Evolutionary conservation across 2,113 vertebrate genomes (phyloP).

Genomic region (Microtus richardsoni): DNA sequence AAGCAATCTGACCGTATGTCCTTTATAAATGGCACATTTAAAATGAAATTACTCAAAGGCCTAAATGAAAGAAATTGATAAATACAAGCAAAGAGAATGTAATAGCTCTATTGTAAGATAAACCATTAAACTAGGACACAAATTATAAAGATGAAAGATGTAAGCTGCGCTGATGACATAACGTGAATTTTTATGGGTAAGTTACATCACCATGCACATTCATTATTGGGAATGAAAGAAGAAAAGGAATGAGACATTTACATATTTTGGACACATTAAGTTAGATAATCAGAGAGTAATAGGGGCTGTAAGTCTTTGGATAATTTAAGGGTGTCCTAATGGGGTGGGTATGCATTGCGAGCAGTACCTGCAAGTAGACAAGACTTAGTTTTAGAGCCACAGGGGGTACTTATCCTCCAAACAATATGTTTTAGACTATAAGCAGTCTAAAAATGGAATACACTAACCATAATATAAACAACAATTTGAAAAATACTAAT

Average conservation of each 20-base stretch:
- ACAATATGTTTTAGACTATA: background rate
- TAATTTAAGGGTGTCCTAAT: background rate
- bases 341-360: background rate
- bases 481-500: background rate
- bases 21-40: constrained; percentile 24
- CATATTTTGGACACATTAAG: background rate
- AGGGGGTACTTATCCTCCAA: background rate
- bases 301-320: background rate
- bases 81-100: background rate
- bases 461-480: background rate
- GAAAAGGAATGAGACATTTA: background rate
- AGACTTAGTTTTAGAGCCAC: background rate
- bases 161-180: background rate
- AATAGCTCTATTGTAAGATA: background rate
- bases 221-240: background rate
- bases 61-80: constrained; percentile 3
- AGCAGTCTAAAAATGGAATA: background rate
- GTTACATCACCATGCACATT: constrained; percentile 31
- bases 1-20: background rate
- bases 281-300: background rate
- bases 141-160: background rate
- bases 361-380: background rate
- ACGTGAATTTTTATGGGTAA: constrained; percentile 1
- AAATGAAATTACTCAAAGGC: constrained; percentile 8
- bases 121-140: constrained; percentile 10